These are phyloP conservation scores for Pristionchus arcanus DNA, from an alignment of 2,888 invertebrate species.

Conservation along the genomic window DNA sequence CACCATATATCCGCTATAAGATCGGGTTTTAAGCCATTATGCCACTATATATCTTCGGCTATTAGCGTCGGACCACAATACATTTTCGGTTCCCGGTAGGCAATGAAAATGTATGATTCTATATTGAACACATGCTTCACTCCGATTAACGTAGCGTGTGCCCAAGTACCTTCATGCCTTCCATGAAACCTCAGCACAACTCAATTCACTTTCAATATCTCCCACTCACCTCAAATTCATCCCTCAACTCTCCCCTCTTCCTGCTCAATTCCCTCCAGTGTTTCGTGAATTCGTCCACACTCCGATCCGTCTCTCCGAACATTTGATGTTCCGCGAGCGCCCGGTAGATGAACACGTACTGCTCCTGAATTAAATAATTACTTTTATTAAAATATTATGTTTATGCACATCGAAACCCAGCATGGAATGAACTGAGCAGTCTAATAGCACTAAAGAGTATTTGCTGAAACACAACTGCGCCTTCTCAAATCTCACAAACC, in stretches of 20 bases:
- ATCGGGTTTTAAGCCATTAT: no score
- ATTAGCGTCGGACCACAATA: no score
- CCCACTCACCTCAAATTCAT: constrained; percentile 53
- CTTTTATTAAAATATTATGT: no score
- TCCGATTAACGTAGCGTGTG: not conserved
- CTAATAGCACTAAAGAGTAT: no score
- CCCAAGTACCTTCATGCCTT: not conserved
- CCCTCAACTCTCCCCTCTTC: not conserved
- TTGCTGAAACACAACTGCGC: no score
- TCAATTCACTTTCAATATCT: not conserved
- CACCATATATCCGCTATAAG: no score
- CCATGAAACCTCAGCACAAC: not conserved
- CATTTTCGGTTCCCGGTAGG: no score
- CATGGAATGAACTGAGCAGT: no score
- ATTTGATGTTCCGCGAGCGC: constrained; percentile 93
- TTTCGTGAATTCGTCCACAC: constrained; percentile 60
- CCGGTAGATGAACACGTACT: constrained; percentile 96
- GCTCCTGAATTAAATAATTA: constrained; percentile 85
- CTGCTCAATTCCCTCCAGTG: constrained; percentile 57
- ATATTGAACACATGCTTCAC: not conserved
- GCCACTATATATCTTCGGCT: no score
- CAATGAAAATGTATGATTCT: no score
- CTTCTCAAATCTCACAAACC: no score
- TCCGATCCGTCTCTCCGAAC: constrained; percentile 91
- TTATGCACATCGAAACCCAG: no score